phyloP scores from a whole-genome alignment of 2,888 invertebrate species.

The Epirrhoe tristata region DNA sequence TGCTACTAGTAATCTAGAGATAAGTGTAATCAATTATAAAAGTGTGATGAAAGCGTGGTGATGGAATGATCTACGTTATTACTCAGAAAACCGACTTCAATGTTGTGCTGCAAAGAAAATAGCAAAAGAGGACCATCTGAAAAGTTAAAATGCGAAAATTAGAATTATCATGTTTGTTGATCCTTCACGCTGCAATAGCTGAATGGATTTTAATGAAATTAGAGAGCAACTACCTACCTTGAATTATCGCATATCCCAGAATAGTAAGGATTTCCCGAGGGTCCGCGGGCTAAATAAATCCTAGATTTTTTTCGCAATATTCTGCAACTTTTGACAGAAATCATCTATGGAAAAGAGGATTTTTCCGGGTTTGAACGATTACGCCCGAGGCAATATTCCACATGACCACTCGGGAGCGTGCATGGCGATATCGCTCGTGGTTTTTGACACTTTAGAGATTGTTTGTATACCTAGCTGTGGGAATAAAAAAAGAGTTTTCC shows the following conservation, averaged over 20 bases:
- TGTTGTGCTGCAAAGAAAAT: background rate
- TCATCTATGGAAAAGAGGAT: slow-evolving; percentile 2
- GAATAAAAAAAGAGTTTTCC: background rate
- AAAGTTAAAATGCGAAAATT: no score
- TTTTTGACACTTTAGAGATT: background rate
- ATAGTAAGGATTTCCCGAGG: no score
- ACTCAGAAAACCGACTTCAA: no score
- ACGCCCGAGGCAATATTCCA: background rate
- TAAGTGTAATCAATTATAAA: background rate
- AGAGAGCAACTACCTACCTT: no score
- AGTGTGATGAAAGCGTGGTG: background rate
- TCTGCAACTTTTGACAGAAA: slow-evolving; percentile 2
- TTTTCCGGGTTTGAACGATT: background rate
- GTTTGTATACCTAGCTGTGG: background rate
- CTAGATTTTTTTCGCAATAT: background rate
- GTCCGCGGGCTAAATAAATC: background rate
- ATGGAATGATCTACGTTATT: background rate
- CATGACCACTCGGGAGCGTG: background rate
- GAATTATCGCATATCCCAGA: no score
- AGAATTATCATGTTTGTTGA: background rate
- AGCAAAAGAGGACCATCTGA: no score
- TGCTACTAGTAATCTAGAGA: background rate
- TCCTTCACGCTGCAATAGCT: no score
- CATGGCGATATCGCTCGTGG: background rate
- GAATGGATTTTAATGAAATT: no score